phyloP scores from a whole-genome alignment of 2,888 invertebrate species.

The Calliphora vomitoria region DNA sequence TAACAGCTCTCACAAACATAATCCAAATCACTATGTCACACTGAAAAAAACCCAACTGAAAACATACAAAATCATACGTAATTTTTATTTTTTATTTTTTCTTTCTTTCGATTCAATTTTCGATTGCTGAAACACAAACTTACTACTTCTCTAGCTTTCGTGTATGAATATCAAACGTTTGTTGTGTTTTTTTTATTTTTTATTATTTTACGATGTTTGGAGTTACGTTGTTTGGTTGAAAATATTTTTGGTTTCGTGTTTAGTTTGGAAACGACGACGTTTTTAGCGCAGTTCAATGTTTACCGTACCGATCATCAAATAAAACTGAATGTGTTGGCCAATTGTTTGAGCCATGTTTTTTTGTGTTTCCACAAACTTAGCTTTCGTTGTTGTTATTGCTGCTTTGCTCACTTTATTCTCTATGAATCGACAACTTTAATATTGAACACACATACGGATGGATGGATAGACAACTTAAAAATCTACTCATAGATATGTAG shows the following conservation, averaged over 20 bases:
- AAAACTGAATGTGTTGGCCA: slow-evolving; percentile 71
- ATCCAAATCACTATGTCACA: slow-evolving; percentile 39
- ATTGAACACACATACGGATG: neutral
- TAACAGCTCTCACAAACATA: slow-evolving; percentile 49
- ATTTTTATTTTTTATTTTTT: neutral
- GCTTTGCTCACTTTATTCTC: slow-evolving; percentile 54
- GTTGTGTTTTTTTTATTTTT: neutral
- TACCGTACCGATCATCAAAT: slow-evolving; percentile 70
- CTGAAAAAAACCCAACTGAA: slow-evolving; percentile 28
- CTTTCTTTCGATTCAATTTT: neutral
- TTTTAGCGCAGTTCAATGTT: slow-evolving; percentile 54
- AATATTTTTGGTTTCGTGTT: slow-evolving; percentile 24
- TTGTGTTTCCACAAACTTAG: neutral
- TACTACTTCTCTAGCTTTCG: neutral
- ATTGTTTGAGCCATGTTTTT: slow-evolving; percentile 67
- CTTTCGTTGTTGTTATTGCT: neutral
- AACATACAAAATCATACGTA: slow-evolving; percentile 26
- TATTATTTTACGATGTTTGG: neutral
- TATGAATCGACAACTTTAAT: slow-evolving; percentile 33
- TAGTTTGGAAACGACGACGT: no score
- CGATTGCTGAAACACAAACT: neutral
- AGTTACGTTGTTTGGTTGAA: slow-evolving; percentile 11
- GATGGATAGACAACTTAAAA: neutral
- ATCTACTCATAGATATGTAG: neutral
- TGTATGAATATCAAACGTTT: no score